Evolutionary conservation across 2,113 vertebrate species (phyloP).

Genomic region (Leuciscus idus): DNA sequence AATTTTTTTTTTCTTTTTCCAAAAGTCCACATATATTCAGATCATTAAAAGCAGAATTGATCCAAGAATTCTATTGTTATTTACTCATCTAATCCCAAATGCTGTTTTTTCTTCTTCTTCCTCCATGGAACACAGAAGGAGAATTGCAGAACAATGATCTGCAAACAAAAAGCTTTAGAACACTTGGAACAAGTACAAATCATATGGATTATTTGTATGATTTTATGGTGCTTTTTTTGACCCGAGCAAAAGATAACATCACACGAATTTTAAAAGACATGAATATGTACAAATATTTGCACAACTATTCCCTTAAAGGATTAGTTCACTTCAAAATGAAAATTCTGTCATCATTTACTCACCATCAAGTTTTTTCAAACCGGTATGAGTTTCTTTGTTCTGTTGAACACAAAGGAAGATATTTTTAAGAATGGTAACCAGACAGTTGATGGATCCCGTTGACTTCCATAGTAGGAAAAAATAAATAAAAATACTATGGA

Average conservation of each 20-base stretch:
- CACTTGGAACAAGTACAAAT: not conserved
- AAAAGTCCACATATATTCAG: not conserved
- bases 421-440: too few relatives aligned
- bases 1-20: too few relatives aligned
- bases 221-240: not conserved
- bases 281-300: not conserved
- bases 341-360: too few relatives aligned
- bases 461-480: too few relatives aligned
- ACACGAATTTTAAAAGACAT: not conserved
- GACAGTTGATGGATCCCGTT: too few relatives aligned
- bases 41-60: not conserved
- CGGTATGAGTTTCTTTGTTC: too few relatives aligned
- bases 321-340: too few relatives aligned
- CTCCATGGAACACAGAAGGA: not conserved
- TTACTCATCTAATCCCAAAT: not conserved
- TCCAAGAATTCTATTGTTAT: not conserved
- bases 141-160: not conserved
- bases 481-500: too few relatives aligned
- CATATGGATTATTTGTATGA: not conserved
- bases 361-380: too few relatives aligned
- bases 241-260: too few relatives aligned
- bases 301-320: not conserved
- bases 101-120: not conserved
- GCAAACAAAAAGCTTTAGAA: not conserved
- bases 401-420: too few relatives aligned